Evolutionary conservation across 2,888 invertebrate genomes (phyloP).

Genomic region (Hesperia comma): DNA sequence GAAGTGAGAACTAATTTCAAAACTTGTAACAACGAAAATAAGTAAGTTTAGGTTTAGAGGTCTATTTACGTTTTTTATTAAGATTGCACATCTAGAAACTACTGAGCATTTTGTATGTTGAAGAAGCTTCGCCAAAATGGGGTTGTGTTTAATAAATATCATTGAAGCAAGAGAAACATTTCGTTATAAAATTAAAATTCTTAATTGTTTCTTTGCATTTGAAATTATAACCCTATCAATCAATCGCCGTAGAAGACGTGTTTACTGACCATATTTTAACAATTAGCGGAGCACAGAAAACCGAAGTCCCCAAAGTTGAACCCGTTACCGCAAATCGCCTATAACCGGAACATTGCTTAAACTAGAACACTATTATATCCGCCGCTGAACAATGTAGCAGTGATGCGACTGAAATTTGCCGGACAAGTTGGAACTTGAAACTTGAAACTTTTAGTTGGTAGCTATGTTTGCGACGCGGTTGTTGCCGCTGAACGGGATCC

Average conservation of each 20-base stretch:
- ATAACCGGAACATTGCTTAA: constrained; percentile 9
- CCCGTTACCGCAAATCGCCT: background rate
- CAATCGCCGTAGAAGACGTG: background rate
- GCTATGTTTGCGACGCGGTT: constrained; percentile 70
- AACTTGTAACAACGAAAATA: too few species aligned
- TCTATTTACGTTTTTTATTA: too few species aligned
- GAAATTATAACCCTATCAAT: too few species aligned
- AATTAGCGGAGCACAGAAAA: background rate
- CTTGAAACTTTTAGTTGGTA: constrained; percentile 67
- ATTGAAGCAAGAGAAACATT: background rate
- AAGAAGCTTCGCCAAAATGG: too few species aligned
- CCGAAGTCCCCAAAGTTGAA: background rate
- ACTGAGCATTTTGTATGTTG: too few species aligned
- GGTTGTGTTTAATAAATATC: background rate
- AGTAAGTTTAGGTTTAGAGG: too few species aligned
- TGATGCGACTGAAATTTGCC: constrained; percentile 54
- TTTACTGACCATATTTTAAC: background rate
- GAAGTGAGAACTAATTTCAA: too few species aligned
- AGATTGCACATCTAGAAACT: too few species aligned
- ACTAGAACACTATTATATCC: constrained; percentile 7
- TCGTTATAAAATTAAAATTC: too few species aligned
- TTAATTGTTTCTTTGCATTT: too few species aligned
- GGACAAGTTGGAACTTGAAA: constrained; percentile 52
- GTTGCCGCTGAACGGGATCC: constrained; percentile 71
- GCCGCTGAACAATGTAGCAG: constrained; percentile 40